A percentile compares a stretch with the other conserved stretches of the same genome.
Conservation (phyloP, 1,140 invertebrate species). For the Tetragnatha versicolor region DNA sequence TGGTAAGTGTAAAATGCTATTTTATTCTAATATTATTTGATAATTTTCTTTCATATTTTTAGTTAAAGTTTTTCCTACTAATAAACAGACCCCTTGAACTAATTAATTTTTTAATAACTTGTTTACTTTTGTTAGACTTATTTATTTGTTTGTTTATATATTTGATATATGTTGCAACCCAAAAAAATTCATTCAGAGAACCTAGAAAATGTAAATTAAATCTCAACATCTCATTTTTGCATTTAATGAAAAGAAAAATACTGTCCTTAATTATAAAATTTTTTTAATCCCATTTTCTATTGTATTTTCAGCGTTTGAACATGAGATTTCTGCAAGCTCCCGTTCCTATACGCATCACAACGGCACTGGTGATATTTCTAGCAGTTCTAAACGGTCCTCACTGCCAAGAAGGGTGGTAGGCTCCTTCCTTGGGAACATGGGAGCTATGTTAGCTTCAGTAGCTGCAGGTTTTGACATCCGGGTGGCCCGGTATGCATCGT, state of each 20-base stretch:
- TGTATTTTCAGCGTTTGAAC: constrained; percentile 18
- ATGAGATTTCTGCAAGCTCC: neutral
- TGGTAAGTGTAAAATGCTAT: constrained; percentile 9
- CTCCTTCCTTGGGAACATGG: constrained; percentile 87
- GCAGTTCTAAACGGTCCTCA: constrained; percentile 36
- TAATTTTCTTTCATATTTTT: too few relatives aligned
- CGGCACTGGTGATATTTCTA: constrained; percentile 35
- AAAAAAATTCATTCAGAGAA: too few relatives aligned
- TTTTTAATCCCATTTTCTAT: too few relatives aligned
- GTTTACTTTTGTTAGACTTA: too few relatives aligned
- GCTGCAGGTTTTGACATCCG: constrained; percentile 90
- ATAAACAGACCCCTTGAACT: neutral
- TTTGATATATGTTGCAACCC: too few relatives aligned
- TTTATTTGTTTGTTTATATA: too few relatives aligned
- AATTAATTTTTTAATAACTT: neutral
- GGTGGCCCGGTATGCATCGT: constrained; percentile 81
- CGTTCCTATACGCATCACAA: constrained; percentile 15
- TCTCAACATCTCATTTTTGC: too few relatives aligned
- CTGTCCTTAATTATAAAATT: too few relatives aligned
- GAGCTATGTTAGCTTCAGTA: constrained; percentile 85
- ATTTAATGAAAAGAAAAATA: too few relatives aligned
- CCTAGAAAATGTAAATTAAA: too few relatives aligned
- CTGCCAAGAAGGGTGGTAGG: constrained; percentile 71
- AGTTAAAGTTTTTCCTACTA: neutral
- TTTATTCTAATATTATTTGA: neutral